Percentiles rank a stretch among this genome's conserved stretches.
These are phyloP conservation scores for Sorex araneus DNA, from an alignment of 2,113 vertebrate species.

Conservation along the genomic window DNA sequence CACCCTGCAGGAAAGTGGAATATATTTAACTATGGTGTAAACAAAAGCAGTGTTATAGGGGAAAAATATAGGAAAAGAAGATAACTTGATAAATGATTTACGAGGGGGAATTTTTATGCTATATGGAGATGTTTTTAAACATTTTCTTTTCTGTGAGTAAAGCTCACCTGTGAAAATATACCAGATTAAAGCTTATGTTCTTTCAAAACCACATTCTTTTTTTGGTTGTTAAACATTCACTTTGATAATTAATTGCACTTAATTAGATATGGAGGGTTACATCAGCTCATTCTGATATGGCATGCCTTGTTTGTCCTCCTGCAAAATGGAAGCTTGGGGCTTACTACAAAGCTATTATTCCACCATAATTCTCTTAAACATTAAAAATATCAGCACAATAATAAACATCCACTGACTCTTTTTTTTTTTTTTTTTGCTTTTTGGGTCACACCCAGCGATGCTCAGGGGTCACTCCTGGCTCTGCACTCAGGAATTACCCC, in stretches of 20 bases:
- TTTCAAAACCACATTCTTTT: conserved; percentile 51
- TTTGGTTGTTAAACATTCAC: neutral
- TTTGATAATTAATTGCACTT: neutral
- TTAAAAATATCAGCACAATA: conserved; percentile 25
- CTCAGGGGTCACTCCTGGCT: too few species aligned
- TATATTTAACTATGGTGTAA: conserved; percentile 76
- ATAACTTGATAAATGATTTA: conserved; percentile 65
- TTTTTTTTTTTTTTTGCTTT: too few species aligned
- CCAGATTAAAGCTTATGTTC: conserved; percentile 44
- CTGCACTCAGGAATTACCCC: too few species aligned
- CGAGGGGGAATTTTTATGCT: conserved; percentile 63
- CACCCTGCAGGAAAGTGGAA: conserved; percentile 67
- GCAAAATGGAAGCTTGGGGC: neutral
- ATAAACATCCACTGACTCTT: neutral
- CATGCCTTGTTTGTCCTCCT: neutral
- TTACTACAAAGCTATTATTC: conserved; percentile 1
- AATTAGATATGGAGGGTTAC: neutral
- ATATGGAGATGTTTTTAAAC: conserved; percentile 51
- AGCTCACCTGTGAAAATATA: conserved; percentile 26
- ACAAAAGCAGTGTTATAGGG: conserved; percentile 70
- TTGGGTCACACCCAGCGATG: too few species aligned
- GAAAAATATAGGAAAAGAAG: conserved; percentile 30
- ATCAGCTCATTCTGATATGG: neutral
- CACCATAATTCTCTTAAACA: conserved; percentile 34
- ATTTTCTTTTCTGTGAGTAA: conserved; percentile 44